Conservation (phyloP, 2,888 invertebrate genomes). For the Conistra vaccinii region DNA sequence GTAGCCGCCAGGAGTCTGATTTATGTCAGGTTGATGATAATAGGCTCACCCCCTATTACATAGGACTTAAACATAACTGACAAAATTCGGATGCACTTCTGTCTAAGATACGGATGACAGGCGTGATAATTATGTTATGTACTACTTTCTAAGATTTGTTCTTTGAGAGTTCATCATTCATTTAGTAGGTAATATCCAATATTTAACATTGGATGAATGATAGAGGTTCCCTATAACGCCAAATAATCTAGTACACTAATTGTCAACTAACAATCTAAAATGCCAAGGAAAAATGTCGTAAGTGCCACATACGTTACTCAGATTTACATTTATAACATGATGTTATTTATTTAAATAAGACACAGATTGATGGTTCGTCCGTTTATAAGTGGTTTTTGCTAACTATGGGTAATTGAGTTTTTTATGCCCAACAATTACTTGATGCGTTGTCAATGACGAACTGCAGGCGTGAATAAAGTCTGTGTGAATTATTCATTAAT, state of each 20-base stretch:
- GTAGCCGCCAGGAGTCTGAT: no score
- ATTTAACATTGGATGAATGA: no score
- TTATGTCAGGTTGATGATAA: no score
- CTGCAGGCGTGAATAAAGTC: conserved; percentile 49
- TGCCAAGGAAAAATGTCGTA: conserved; percentile 45
- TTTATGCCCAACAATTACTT: conserved; percentile 55
- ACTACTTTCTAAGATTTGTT: no score
- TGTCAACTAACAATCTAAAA: conserved; percentile 5
- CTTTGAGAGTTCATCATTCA: no score
- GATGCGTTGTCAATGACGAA: conserved; percentile 56
- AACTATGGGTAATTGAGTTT: conserved; percentile 58
- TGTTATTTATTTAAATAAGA: conserved; percentile 61
- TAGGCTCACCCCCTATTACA: no score
- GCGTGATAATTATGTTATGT: no score
- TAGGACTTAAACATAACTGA: no score
- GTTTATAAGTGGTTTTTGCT: conserved; percentile 61
- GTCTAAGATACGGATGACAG: no score
- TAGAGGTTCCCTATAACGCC: neutral
- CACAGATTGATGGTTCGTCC: conserved; percentile 54
- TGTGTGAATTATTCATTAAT: conserved; percentile 61
- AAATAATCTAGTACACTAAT: conserved; percentile 8
- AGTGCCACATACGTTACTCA: conserved; percentile 23
- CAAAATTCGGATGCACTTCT: no score
- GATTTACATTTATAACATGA: conserved; percentile 56
- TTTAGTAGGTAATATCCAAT: no score